Percentiles rank a stretch among this genome's conserved stretches.
Evolutionary conservation across 35 echinoderm and acorn worm genomes (phyloP).

Genomic region (Apostichopus parvimensis): DNA sequence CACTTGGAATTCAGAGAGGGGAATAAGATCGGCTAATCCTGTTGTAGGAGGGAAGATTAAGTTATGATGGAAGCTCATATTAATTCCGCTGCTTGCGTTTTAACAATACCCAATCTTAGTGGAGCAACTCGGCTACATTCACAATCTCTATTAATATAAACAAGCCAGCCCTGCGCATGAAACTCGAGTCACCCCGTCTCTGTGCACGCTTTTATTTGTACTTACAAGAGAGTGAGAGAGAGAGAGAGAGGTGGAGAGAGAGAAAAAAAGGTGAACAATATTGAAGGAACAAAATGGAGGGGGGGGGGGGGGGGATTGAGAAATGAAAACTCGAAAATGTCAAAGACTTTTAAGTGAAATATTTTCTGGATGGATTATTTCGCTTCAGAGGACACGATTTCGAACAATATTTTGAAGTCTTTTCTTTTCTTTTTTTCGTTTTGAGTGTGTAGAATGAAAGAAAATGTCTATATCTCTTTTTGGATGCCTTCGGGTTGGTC

Average conservation of each 20-base stretch:
- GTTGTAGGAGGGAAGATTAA: conserved; percentile 36
- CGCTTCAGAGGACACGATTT: conserved; percentile 40
- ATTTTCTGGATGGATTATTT: conserved; percentile 52
- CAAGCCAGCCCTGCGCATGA: conserved; percentile 18
- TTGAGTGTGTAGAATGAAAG: conserved; percentile 25
- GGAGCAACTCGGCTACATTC: conserved; percentile 11
- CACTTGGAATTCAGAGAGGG: background rate
- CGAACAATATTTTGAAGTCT: conserved; percentile 26
- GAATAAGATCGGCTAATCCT: conserved; percentile 35
- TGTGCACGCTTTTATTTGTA: conserved; percentile 13
- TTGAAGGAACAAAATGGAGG: background rate
- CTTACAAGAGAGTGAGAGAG: background rate
- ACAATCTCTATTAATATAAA: conserved; percentile 25
- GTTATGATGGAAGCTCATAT: conserved; percentile 37
- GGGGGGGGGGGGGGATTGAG: background rate
- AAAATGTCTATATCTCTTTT: conserved; percentile 14
- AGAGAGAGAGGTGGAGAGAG: background rate
- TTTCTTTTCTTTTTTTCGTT: background rate
- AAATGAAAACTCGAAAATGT: conserved; percentile 19
- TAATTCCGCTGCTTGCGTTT: conserved; percentile 39
- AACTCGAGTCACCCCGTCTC: conserved; percentile 26
- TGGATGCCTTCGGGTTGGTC: conserved; percentile 40
- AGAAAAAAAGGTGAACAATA: background rate
- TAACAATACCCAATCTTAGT: conserved; percentile 20
- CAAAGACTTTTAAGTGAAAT: conserved; percentile 49